phyloP scores from a whole-genome alignment of 37 sponge, comb jelly and placozoan genomes.

The Halichondria panicea region DNA sequence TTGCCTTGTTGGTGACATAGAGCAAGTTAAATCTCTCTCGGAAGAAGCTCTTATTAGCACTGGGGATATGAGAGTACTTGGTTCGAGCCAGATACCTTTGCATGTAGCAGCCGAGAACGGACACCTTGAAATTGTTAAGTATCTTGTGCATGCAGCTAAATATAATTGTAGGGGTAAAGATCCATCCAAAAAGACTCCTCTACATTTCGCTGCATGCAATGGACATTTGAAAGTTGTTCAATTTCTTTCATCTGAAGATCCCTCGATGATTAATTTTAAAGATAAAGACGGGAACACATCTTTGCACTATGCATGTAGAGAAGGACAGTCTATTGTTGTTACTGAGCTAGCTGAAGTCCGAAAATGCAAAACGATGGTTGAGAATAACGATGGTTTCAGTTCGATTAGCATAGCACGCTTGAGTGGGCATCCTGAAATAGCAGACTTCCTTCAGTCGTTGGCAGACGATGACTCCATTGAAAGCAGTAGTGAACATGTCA shows the following conservation, averaged over 20 bases:
- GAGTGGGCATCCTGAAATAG: not conserved
- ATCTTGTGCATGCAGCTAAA: constrained; percentile 34
- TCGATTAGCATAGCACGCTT: constrained; percentile 2
- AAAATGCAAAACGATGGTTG: not conserved
- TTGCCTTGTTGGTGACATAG: no score
- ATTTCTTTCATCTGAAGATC: constrained; percentile 11
- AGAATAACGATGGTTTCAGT: constrained; percentile 2
- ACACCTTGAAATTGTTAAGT: constrained; percentile 50
- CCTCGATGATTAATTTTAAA: not conserved
- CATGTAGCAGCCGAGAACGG: constrained; percentile 70
- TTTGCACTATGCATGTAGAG: constrained; percentile 12
- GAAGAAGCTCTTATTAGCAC: no score
- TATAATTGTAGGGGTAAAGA: constrained; percentile 16
- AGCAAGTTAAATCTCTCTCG: no score
- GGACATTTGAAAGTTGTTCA: constrained; percentile 62
- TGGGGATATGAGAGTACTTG: no score
- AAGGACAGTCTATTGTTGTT: constrained; percentile 2
- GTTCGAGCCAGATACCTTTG: constrained; percentile 59
- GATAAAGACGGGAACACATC: constrained; percentile 6
- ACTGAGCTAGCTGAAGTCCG: constrained; percentile 7
- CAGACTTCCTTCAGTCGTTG: not conserved
- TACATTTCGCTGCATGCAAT: constrained; percentile 76
- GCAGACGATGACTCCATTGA: not conserved
- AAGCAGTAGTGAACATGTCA: not conserved
- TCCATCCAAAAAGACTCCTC: constrained; percentile 47